These are phyloP conservation scores for Acanthosoma haemorrhoidale DNA, from an alignment of 2,888 invertebrate genomes.

Conservation along the genomic window DNA sequence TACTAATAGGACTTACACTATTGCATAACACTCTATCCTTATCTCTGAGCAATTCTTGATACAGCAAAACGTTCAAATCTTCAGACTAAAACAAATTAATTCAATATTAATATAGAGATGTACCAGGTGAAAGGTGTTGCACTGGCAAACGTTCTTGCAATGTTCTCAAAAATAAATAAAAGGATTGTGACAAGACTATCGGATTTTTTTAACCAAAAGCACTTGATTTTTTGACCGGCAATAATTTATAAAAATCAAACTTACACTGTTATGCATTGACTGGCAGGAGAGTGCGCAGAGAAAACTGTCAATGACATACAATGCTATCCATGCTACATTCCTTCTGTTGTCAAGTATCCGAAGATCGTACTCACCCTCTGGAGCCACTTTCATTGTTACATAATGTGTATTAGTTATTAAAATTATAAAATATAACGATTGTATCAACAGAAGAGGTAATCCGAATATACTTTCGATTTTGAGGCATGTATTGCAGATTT, in stretches of 20 bases:
- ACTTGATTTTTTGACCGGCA: no score
- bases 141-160: no score
- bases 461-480: neutral
- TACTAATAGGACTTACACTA: no score
- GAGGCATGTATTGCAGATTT: neutral
- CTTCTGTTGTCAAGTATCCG: no score
- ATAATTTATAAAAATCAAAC: no score
- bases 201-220: no score
- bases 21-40: neutral
- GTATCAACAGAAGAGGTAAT: neutral
- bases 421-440: neutral
- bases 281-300: neutral
- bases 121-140: no score
- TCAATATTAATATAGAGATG: no score
- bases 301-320: neutral
- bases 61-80: neutral
- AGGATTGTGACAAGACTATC: no score
- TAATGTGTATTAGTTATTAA: neutral
- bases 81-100: neutral
- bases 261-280: neutral
- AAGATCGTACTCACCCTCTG: neutral
- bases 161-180: no score
- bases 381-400: neutral
- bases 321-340: neutral
- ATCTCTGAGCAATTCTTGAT: neutral